phyloP scores from a whole-genome alignment of 2,797 vertebrate genomes.

The Anguilla anguilla region DNA sequence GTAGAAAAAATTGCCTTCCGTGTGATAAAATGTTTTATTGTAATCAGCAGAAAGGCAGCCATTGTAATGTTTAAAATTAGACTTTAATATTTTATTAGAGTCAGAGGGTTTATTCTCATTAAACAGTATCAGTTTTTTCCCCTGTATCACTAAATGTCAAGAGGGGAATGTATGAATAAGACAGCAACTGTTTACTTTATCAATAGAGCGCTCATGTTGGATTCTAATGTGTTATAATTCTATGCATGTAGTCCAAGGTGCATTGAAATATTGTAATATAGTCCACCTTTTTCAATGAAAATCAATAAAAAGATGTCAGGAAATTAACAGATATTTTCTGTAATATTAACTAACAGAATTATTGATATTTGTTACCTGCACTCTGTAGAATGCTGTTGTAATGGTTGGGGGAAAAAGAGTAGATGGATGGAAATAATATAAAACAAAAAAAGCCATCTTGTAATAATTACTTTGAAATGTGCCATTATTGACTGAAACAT shows the following conservation, averaged over 20 bases:
- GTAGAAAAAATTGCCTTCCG: conserved; percentile 70
- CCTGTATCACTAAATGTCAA: conserved; percentile 78
- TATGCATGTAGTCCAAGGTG: neutral
- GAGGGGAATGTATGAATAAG: conserved; percentile 79
- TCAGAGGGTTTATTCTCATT: conserved; percentile 83
- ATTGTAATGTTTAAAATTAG: conserved; percentile 83
- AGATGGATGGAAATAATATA: neutral
- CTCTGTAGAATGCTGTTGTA: neutral
- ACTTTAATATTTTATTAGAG: conserved; percentile 89
- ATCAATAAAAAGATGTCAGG: neutral
- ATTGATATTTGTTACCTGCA: neutral
- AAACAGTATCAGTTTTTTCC: conserved; percentile 80
- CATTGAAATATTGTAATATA: neutral
- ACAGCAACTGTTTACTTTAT: conserved; percentile 69
- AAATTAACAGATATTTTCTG: neutral
- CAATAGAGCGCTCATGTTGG: conserved; percentile 23
- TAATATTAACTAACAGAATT: neutral
- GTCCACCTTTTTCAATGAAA: neutral
- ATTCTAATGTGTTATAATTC: conserved; percentile 22
- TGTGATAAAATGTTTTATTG: conserved; percentile 80
- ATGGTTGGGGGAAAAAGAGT: neutral
- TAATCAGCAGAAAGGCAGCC: conserved; percentile 73
- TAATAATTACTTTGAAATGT: neutral
- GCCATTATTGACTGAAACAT: neutral
- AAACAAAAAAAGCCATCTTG: neutral